Conservation (phyloP, 2,888 invertebrate genomes). For the Drosophila lacicola region DNA sequence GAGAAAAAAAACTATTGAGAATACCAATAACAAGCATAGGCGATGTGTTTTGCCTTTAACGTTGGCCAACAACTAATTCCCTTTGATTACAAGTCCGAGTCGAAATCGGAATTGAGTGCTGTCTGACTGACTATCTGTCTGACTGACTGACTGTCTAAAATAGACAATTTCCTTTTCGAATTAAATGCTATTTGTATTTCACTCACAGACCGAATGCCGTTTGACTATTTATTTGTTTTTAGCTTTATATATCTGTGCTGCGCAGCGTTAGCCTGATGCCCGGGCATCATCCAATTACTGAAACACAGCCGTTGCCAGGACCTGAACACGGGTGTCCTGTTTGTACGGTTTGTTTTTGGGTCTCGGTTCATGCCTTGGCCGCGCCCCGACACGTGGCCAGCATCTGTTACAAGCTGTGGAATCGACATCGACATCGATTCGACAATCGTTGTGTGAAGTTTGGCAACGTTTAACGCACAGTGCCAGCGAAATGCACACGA, state of each 20-base stretch:
- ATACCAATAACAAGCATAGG: slow-evolving; percentile 38
- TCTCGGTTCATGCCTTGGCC: slow-evolving; percentile 27
- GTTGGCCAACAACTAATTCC: slow-evolving; percentile 68
- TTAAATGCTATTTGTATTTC: slow-evolving; percentile 81
- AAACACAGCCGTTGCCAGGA: slow-evolving; percentile 20
- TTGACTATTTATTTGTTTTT: slow-evolving; percentile 80
- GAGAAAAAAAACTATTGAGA: slow-evolving; percentile 52
- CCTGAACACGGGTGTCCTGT: slow-evolving; percentile 13
- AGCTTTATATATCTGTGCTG: slow-evolving; percentile 37
- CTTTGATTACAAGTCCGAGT: slow-evolving; percentile 58
- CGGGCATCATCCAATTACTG: slow-evolving; percentile 74
- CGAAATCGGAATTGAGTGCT: slow-evolving; percentile 32
- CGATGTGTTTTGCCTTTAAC: slow-evolving; percentile 24
- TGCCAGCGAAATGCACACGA: slow-evolving; percentile 35
- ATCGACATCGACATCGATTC: slow-evolving; percentile 56
- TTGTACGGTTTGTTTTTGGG: slow-evolving; percentile 17
- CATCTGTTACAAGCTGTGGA: slow-evolving; percentile 73
- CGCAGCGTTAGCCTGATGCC: slow-evolving; percentile 2
- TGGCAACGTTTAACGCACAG: slow-evolving; percentile 65
- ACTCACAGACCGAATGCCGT: slow-evolving; percentile 70
- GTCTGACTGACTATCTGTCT: slow-evolving; percentile 20
- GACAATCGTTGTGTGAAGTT: slow-evolving; percentile 57
- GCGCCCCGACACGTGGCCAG: slow-evolving; percentile 74
- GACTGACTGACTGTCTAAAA: slow-evolving; percentile 52
- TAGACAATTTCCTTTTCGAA: slow-evolving; percentile 81